Conservation (phyloP, 2,797 vertebrate species). For the Sebastes goodei region DNA sequence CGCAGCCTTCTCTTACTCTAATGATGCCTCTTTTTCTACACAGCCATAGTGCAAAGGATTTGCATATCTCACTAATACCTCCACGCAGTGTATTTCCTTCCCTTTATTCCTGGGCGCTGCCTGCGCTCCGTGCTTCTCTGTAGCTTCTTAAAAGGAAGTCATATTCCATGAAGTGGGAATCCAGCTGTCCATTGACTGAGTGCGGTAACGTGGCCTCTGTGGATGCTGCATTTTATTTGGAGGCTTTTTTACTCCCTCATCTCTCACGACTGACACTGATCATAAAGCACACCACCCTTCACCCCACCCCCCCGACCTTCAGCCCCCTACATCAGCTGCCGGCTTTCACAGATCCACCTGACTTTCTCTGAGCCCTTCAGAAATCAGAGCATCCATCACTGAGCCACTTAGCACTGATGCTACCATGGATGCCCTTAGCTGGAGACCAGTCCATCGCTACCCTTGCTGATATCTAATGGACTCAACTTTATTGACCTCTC, state of each 20-base stretch:
- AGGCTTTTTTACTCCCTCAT: constrained; percentile 35
- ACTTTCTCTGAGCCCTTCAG: constrained; percentile 39
- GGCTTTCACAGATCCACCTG: constrained; percentile 45
- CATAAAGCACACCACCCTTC: constrained; percentile 46
- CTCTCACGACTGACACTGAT: constrained; percentile 58
- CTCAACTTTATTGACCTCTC: constrained; percentile 55
- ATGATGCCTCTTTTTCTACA: constrained; percentile 51
- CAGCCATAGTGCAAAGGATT: constrained; percentile 44
- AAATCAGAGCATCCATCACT: constrained; percentile 56
- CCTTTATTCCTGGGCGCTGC: constrained; percentile 19
- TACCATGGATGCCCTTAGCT: constrained; percentile 30
- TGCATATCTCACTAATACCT: constrained; percentile 58
- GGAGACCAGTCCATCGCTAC: constrained; percentile 36
- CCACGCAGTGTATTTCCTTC: constrained; percentile 19
- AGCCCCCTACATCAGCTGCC: constrained; percentile 38
- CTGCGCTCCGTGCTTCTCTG: constrained; percentile 8
- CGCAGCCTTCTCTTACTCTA: constrained; percentile 36
- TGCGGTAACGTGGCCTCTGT: constrained; percentile 26
- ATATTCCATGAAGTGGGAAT: constrained; percentile 29
- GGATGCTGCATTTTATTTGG: constrained; percentile 45
- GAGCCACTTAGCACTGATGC: constrained; percentile 47
- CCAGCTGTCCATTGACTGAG: constrained; percentile 25
- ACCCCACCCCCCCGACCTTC: constrained; percentile 52
- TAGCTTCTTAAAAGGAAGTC: constrained; percentile 16
- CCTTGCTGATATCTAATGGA: constrained; percentile 59